These are phyloP conservation scores for Naja naja DNA, from an alignment of 2,113 vertebrate genomes.

Conservation along the genomic window DNA sequence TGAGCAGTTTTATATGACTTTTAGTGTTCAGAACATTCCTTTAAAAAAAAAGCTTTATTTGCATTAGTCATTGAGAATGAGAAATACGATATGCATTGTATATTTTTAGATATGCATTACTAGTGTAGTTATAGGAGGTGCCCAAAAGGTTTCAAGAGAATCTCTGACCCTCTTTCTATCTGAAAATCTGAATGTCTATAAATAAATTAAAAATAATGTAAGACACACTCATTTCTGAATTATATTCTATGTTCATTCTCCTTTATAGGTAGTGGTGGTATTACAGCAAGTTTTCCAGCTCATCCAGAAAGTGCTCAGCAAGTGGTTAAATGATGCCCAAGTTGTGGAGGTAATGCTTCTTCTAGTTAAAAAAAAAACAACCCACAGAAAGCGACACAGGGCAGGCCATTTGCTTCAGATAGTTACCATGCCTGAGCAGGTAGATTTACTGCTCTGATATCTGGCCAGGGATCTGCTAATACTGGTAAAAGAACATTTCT, in stretches of 20 bases:
- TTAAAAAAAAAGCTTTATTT: not conserved
- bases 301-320: constrained; percentile 96
- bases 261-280: constrained; percentile 90
- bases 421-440: not conserved
- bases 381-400: not conserved
- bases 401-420: not conserved
- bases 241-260: constrained; percentile 13
- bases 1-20: not conserved
- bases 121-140: not conserved
- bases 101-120: not conserved
- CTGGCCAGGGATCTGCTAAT: not conserved
- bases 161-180: not conserved
- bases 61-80: not conserved
- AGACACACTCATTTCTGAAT: not conserved
- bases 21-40: not conserved
- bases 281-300: constrained; percentile 98
- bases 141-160: not conserved
- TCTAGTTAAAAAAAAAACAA: not conserved
- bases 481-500: not conserved
- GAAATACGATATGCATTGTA: not conserved
- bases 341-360: constrained; percentile 89
- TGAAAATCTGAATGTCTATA: not conserved
- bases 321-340: constrained; percentile 97
- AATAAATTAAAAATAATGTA: not conserved
- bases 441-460: not conserved